A percentile compares a stretch with the other conserved stretches of the same genome.
These are phyloP conservation scores for Synergus japonicus DNA, from an alignment of 2,888 invertebrate species.

Conservation along the genomic window DNA sequence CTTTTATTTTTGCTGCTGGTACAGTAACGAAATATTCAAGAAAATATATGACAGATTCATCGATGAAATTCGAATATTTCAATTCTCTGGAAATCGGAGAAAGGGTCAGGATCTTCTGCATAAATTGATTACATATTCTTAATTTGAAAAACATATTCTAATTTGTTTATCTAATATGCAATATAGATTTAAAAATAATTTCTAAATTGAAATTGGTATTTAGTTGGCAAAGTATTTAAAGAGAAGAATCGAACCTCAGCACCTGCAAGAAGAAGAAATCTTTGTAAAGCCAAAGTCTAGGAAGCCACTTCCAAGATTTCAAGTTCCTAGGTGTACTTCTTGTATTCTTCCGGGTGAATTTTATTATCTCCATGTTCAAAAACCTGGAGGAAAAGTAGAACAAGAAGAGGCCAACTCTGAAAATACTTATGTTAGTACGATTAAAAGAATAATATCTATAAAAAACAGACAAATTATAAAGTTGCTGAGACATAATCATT, in stretches of 20 bases:
- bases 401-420: constrained; percentile 78
- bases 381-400: constrained; percentile 80
- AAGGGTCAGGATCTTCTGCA: constrained; percentile 75
- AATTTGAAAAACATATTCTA: not conserved
- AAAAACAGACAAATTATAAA: not conserved
- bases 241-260: constrained; percentile 49
- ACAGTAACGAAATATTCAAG: constrained; percentile 82
- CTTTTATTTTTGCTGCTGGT: constrained; percentile 83
- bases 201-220: not conserved
- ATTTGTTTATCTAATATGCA: constrained; percentile 6
- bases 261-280: constrained; percentile 13
- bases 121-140: not conserved
- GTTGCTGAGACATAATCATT: not conserved
- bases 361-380: constrained; percentile 80
- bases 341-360: constrained; percentile 82
- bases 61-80: constrained; percentile 80
- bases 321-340: constrained; percentile 72
- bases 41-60: constrained; percentile 79
- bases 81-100: constrained; percentile 83
- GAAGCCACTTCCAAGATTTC: constrained; percentile 70
- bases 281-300: constrained; percentile 1
- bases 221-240: constrained; percentile 61
- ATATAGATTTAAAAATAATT: not conserved
- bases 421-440: constrained; percentile 57
- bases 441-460: not conserved